A percentile compares a stretch with the other conserved stretches of the same genome.
phyloP scores from a whole-genome alignment of 2,888 invertebrate species.

The Prosopocoilus inquinatus region DNA sequence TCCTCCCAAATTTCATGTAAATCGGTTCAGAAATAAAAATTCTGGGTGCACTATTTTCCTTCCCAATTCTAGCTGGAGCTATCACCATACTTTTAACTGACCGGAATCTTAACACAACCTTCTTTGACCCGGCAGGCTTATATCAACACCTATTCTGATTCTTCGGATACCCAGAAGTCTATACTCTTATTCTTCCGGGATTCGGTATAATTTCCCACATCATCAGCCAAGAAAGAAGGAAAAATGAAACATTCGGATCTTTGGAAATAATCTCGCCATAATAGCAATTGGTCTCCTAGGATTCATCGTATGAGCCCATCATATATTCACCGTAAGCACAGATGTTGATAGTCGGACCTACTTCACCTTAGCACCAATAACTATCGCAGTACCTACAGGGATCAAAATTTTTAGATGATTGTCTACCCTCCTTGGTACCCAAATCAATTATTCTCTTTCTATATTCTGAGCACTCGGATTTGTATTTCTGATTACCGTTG shows the following conservation, averaged over 20 bases:
- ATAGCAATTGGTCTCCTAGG: constrained; percentile 78
- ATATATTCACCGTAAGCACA: constrained; percentile 83
- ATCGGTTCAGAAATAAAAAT: too few relatives aligned
- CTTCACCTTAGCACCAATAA: constrained; percentile 81
- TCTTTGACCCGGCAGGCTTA: constrained; percentile 75
- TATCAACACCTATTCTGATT: constrained; percentile 87
- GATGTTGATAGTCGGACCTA: constrained; percentile 82
- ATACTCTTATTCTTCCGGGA: constrained; percentile 81
- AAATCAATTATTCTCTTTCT: constrained; percentile 59
- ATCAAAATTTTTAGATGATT: constrained; percentile 82
- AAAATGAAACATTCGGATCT: constrained; percentile 65
- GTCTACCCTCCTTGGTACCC: constrained; percentile 66
- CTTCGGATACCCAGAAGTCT: constrained; percentile 85
- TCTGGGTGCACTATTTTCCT: constrained; percentile 64
- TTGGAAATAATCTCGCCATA: constrained; percentile 80
- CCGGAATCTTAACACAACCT: constrained; percentile 62
- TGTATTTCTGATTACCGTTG: constrained; percentile 74
- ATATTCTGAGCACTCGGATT: constrained; percentile 71
- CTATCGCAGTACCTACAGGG: constrained; percentile 78
- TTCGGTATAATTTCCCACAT: constrained; percentile 59
- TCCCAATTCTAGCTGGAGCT: constrained; percentile 76
- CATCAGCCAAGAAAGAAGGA: too few relatives aligned
- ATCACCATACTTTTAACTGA: constrained; percentile 68
- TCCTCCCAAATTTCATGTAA: too few relatives aligned
- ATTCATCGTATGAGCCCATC: constrained; percentile 82